Evolutionary conservation across 2,888 invertebrate species (phyloP), one percentile per base, ranked within the genome.

Genomic region (Sesia apiformis): DNA sequence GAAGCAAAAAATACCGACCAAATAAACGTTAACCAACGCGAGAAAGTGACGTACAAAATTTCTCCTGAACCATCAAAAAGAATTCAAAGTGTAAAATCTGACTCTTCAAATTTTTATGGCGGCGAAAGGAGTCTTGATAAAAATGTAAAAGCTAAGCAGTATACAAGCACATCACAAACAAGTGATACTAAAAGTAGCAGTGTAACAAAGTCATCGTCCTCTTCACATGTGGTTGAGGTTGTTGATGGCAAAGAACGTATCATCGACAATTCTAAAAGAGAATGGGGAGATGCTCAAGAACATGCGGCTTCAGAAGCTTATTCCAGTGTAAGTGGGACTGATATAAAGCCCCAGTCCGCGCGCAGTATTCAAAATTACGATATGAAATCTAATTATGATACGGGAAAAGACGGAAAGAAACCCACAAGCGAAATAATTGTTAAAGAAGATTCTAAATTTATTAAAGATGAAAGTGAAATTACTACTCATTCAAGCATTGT

Each of bases 141-240:
- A 64, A 77, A 80, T 64, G 57, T 65, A 0, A 78, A 81, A 53
- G 73, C 76, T 55, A 83, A 80, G 62, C 76, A 87, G 63, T 85
- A 69, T 57, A 81, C 69, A 51, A 85, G 72, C 69, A 90, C 77
- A 53, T 90, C 74, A 56, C 79, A 86, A 58, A 72, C 84, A 39
- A 91, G 85, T 59, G 90, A 92, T 64, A 81, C 90, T 64, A 89
- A 89, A 69, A 90, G 86, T 62, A 90, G 91, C 57, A 91, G 89
- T 56, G 79, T 89, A 4, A 84, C 89, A 52, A 92, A 93, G 71
- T 92, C 91, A 41, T 90, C 92, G 43, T 91, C 92, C 2, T 91
- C 91, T 23, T 92, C 93, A 8, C 92, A 93, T 66, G 91, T 91
- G 40, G 90, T 93, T 52, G 93, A 93, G 79, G 91, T 92, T 60